phyloP scores from a whole-genome alignment of 2,888 invertebrate genomes.

The Pammene fasciana region DNA sequence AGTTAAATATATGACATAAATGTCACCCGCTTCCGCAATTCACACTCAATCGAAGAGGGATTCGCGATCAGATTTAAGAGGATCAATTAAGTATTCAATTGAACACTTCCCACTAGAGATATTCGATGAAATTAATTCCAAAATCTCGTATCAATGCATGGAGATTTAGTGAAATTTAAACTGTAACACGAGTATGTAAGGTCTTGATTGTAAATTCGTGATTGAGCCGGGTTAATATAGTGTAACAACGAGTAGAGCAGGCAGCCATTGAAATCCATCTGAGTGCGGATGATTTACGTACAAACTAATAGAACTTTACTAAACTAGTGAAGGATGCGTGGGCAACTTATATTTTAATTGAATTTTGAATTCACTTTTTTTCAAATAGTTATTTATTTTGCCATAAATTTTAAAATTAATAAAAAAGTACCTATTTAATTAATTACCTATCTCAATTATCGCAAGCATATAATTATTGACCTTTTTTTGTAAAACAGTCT shows the following conservation, averaged over 20 bases:
- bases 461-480: no score
- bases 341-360: not conserved
- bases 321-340: constrained; percentile 12
- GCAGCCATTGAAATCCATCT: constrained; percentile 19
- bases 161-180: not conserved
- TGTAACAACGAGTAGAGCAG: not conserved
- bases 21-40: constrained; percentile 27
- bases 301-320: constrained; percentile 28
- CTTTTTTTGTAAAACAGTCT: no score
- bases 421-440: no score
- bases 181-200: not conserved
- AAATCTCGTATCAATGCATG: not conserved
- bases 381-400: no score
- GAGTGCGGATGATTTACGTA: constrained; percentile 33
- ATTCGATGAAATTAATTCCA: constrained; percentile 1
- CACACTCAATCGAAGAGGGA: constrained; percentile 34
- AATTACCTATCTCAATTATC: no score
- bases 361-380: not conserved
- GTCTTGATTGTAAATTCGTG: not conserved
- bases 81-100: constrained; percentile 41
- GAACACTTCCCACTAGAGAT: constrained; percentile 34
- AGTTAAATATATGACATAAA: constrained; percentile 7
- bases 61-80: constrained; percentile 39
- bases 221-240: constrained; percentile 1
- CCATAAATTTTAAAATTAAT: not conserved